Conservation (phyloP, 2,888 invertebrate genomes). For the Drosophila kokeensis region DNA sequence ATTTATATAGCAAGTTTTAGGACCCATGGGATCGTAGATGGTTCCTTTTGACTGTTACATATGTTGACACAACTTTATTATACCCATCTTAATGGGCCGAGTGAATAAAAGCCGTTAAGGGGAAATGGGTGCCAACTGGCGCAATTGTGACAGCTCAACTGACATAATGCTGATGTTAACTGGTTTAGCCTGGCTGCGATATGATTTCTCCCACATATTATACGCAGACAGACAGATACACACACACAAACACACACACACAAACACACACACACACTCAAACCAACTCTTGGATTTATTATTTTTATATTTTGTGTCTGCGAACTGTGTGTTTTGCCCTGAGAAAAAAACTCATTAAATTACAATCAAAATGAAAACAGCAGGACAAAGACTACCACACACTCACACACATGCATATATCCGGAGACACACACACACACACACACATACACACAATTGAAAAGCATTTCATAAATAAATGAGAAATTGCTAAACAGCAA, state of each 20-base stretch:
- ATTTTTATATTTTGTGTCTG: slow-evolving; percentile 18
- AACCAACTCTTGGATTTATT: slow-evolving; percentile 17
- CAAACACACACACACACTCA: not conserved
- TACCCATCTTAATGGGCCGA: not conserved
- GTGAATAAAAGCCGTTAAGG: not conserved
- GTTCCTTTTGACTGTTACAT: not conserved
- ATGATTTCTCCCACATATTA: not conserved
- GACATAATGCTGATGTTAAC: slow-evolving; percentile 24
- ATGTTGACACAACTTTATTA: not conserved
- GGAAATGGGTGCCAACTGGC: slow-evolving; percentile 27
- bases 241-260: slow-evolving; percentile 2
- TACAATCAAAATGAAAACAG: slow-evolving; percentile 54
- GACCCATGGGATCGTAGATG: not conserved
- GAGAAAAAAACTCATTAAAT: slow-evolving; percentile 70
- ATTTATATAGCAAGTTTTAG: not conserved
- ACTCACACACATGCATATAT: slow-evolving; percentile 6
- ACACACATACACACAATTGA: slow-evolving; percentile 19
- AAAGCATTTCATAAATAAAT: slow-evolving; percentile 36
- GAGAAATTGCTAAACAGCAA: slow-evolving; percentile 25
- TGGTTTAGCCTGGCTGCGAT: slow-evolving; percentile 1
- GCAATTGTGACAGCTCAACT: slow-evolving; percentile 56
- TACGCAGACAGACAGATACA: not conserved
- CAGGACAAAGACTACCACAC: slow-evolving; percentile 6
- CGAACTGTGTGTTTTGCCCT: slow-evolving; percentile 13
- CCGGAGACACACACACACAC: not conserved